These are phyloP conservation scores for Pluvianellus socialis DNA, from an alignment of 2,113 vertebrate species.

Conservation along the genomic window DNA sequence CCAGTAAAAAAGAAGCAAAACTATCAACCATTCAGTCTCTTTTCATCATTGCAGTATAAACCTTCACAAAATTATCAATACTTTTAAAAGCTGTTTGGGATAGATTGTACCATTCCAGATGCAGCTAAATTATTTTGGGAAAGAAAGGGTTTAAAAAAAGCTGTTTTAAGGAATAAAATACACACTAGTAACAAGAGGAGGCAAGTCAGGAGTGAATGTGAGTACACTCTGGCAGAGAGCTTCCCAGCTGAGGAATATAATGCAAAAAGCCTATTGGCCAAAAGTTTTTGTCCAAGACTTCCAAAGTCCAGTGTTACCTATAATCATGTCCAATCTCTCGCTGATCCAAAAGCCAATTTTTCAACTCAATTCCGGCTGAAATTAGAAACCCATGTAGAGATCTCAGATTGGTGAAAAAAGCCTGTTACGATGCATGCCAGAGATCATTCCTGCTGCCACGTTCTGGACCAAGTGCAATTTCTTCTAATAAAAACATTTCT, in stretches of 20 bases:
- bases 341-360: slow-evolving; percentile 65
- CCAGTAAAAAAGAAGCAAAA: not conserved
- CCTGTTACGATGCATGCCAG: slow-evolving; percentile 51
- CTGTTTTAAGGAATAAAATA: slow-evolving; percentile 3
- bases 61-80: not conserved
- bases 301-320: slow-evolving; percentile 63
- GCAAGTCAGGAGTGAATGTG: slow-evolving; percentile 52
- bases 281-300: slow-evolving; percentile 42
- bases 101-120: not conserved
- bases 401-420: slow-evolving; percentile 52
- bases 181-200: slow-evolving; percentile 17
- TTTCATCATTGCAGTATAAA: not conserved
- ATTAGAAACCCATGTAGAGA: slow-evolving; percentile 62
- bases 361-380: slow-evolving; percentile 61
- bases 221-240: slow-evolving; percentile 32
- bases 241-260: slow-evolving; percentile 56
- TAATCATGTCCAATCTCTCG: slow-evolving; percentile 59
- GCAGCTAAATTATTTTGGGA: not conserved
- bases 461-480: slow-evolving; percentile 69
- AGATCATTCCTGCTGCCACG: slow-evolving; percentile 66
- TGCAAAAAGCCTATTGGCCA: slow-evolving; percentile 39
- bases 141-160: not conserved
- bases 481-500: slow-evolving; percentile 70
- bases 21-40: not conserved
- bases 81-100: not conserved